Percentiles rank a stretch among this genome's conserved stretches.
These are phyloP conservation scores for Todiramphus saurophagus DNA, from an alignment of 2,113 vertebrate genomes.

Conservation along the genomic window DNA sequence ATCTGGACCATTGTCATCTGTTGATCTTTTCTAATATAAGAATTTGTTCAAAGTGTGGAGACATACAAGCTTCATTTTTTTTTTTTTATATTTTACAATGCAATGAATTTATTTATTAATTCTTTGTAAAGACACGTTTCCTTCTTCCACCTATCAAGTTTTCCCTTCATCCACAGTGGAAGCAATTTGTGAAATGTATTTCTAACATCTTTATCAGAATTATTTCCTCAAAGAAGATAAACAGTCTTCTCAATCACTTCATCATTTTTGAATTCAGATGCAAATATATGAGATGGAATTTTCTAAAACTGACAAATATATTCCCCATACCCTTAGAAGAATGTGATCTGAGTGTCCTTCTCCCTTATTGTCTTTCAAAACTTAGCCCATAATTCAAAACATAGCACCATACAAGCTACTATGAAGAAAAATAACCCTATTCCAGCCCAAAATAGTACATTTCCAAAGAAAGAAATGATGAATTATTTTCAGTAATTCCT, in stretches of 20 bases:
- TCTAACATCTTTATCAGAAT: not conserved
- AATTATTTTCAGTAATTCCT: not conserved
- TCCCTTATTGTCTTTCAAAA: not conserved
- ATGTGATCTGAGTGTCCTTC: not conserved
- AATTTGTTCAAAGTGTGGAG: not conserved
- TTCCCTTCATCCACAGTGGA: not conserved
- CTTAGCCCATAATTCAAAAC: not conserved
- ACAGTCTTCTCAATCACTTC: not conserved
- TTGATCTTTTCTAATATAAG: not conserved
- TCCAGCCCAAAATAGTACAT: not conserved
- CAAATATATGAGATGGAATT: not conserved
- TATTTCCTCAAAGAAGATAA: not conserved
- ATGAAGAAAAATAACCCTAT: not conserved
- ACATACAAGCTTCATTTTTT: rapidly evolving
- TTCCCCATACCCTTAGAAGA: not conserved
- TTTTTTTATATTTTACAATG: not conserved
- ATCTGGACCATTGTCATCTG: not conserved
- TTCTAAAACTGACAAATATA: not conserved
- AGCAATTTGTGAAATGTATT: not conserved
- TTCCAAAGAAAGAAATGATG: not conserved
- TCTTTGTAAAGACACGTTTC: not conserved
- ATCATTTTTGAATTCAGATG: not conserved
- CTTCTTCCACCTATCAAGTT: not conserved
- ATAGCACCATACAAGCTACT: not conserved
- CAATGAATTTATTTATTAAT: not conserved